A percentile compares a stretch with the other conserved stretches of the same genome.
Conservation (phyloP, 2,113 vertebrate genomes). For the Climacteris rufus region DNA sequence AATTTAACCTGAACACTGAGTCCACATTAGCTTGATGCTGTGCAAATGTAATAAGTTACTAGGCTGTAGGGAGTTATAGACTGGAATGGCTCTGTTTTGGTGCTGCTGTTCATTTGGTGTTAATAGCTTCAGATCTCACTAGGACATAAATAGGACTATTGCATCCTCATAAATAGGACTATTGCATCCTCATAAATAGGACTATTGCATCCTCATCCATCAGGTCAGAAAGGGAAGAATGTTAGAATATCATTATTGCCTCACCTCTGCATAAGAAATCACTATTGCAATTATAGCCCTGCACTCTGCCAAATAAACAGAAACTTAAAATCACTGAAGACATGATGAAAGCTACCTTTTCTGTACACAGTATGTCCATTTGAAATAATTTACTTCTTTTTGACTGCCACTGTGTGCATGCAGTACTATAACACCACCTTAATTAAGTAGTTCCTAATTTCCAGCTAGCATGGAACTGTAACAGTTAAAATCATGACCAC, state of each 20-base stretch:
- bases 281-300: background rate
- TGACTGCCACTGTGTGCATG: background rate
- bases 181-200: rapidly evolving
- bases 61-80: background rate
- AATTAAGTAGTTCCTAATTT: background rate
- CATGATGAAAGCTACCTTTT: background rate
- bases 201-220: background rate
- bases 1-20: background rate
- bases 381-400: background rate
- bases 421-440: background rate
- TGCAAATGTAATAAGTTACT: background rate
- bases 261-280: background rate
- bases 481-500: background rate
- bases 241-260: background rate
- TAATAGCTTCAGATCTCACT: background rate
- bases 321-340: background rate
- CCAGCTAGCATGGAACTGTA: background rate
- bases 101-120: background rate
- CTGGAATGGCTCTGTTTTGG: background rate
- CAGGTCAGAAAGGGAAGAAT: background rate
- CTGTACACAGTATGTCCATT: background rate
- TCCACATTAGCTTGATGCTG: background rate
- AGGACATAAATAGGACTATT: background rate
- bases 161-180: background rate
- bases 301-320: background rate